phyloP scores from a whole-genome alignment of 2,797 vertebrate species.

The Acanthiza pusilla region DNA sequence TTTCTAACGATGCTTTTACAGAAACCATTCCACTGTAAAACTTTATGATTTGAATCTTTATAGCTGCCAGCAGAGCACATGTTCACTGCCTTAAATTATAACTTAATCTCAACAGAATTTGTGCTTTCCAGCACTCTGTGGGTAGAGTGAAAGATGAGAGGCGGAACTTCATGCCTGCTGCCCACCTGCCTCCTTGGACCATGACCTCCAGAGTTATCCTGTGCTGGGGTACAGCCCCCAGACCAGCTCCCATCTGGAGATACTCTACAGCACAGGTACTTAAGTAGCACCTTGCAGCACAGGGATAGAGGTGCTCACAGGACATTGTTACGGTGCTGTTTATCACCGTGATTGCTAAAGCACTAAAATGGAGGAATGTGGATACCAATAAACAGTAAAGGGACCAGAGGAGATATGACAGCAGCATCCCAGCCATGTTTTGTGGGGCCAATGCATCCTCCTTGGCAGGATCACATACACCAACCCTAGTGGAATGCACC shows the following conservation, averaged over 20 bases:
- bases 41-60: constrained; percentile 86
- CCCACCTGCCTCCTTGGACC: constrained; percentile 24
- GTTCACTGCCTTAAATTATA: constrained; percentile 82
- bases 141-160: constrained; percentile 36
- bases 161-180: not conserved
- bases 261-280: not conserved
- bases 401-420: not conserved
- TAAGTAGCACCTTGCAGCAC: not conserved
- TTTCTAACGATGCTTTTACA: constrained; percentile 81
- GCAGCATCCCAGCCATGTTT: not conserved
- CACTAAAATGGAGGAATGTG: not conserved
- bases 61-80: constrained; percentile 80
- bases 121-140: constrained; percentile 63
- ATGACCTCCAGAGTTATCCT: not conserved
- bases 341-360: not conserved
- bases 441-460: not conserved
- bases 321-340: not conserved
- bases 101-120: constrained; percentile 76
- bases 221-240: not conserved
- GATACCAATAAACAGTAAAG: constrained; percentile 7
- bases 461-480: not conserved
- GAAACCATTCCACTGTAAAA: constrained; percentile 84
- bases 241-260: not conserved
- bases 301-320: not conserved
- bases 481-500: not conserved